Base-by-base conservation (phyloP, 2,113 vertebrate genomes). In the Colossoma macropomum region DNA sequence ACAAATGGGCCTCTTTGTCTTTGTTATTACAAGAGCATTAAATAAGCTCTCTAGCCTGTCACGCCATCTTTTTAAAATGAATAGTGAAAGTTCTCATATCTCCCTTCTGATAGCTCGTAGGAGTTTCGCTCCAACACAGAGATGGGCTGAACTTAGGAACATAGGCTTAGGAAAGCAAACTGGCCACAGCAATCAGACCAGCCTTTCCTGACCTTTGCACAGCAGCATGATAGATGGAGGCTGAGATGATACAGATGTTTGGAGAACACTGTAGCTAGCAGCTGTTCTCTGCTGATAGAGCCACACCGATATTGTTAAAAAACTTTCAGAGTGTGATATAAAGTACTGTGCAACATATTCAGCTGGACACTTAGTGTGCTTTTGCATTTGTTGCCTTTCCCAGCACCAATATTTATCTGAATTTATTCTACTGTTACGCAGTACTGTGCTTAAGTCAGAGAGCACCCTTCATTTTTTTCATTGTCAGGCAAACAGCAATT, bases 1-100 rank as follows among this genome's bases (percentile, higher is more conserved):
- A 19, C 50, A 52, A 45, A 48, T 21, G 8, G 13, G 23, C 7
- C 27, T 34, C 48, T 77, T 78, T 72, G 30, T 80, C 25, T 59
- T 27, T 62, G 59, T 62, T 86, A 71, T 80, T 80, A 32, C 72
- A 75, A 75, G 75, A n/a, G 32, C 28, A 45, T 76, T 83, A 76
- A 75, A 83, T 74, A 82, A 63, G 41, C 52, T 27, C 45, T 83
- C 19, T 9, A 56, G 45, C 59, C 62, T 50, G 48, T 28, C 9
- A 21, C 17, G 38, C 27, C 41, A 10, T 56, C 23, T 66, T 65
- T 56, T 27, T 21, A 60, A 74, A 79, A 50, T 13, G 12, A 69
- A 27, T 28, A 52, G 32, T 6, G 28, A 59, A 48, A 41, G 76
- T 56, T 69, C 71, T 70, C 19, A 16, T 38, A 48, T 32, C 76